Evolutionary conservation across 92 coral and sea anemone genomes (phyloP).

Genomic region (Actinostola sp.): DNA sequence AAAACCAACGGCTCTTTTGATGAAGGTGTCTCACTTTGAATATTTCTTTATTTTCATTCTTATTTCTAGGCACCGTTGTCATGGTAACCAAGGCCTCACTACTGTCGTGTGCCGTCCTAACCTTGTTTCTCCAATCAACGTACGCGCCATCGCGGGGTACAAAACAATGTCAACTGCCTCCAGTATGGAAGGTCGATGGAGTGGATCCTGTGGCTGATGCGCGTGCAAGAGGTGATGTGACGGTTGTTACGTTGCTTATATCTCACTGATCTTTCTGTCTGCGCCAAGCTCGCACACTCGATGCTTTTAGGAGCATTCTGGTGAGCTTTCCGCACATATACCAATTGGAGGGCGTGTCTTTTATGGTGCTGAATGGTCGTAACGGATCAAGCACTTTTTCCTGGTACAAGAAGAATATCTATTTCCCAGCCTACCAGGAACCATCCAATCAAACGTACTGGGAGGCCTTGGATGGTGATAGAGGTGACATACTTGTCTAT

Average conservation of each 20-base stretch:
- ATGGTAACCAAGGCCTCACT: slow-evolving; percentile 39
- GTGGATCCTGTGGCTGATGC: slow-evolving; percentile 74
- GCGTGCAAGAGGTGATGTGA: slow-evolving; percentile 67
- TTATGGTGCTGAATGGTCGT: slow-evolving; percentile 71
- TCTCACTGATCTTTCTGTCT: slow-evolving; percentile 79
- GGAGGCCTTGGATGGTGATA: slow-evolving; percentile 49
- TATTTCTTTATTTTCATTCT: not conserved
- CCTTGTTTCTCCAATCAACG: slow-evolving; percentile 24
- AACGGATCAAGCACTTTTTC: slow-evolving; percentile 26
- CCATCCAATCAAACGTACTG: slow-evolving; percentile 18
- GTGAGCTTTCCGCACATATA: not conserved
- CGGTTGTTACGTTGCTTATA: slow-evolving; percentile 62
- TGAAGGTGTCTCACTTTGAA: no score
- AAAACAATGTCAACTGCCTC: slow-evolving; percentile 67
- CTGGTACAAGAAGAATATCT: slow-evolving; percentile 36
- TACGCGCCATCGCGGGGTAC: slow-evolving; percentile 21
- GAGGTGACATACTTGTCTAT: slow-evolving; percentile 76
- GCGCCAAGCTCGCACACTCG: slow-evolving; percentile 72
- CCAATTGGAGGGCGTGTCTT: slow-evolving; percentile 25
- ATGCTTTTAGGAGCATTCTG: not conserved
- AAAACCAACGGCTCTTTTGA: no score
- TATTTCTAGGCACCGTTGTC: slow-evolving; percentile 18
- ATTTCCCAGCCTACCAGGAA: slow-evolving; percentile 77
- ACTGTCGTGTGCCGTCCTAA: slow-evolving; percentile 35
- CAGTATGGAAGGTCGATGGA: slow-evolving; percentile 60